Conservation (phyloP, 2,113 vertebrate genomes). For the Grus americana region DNA sequence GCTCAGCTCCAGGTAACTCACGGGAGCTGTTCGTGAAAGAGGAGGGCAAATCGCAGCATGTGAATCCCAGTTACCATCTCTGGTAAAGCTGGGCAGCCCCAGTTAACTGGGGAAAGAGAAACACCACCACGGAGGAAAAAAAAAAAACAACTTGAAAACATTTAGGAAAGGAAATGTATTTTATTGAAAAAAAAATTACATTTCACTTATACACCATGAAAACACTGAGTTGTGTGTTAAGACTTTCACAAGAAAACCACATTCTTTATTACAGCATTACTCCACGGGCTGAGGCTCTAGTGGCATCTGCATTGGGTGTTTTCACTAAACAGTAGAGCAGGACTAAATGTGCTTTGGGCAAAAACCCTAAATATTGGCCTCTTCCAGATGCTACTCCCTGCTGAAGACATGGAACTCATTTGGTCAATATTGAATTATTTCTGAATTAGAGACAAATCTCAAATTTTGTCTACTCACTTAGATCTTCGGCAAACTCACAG, state of each 20-base stretch:
- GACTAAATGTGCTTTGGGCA: slow-evolving; percentile 53
- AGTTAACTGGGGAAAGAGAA: neutral
- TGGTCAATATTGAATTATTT: neutral
- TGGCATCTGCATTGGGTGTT: slow-evolving; percentile 18
- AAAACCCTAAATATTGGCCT: slow-evolving; percentile 65
- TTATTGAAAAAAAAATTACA: slow-evolving; percentile 57
- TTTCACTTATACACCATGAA: slow-evolving; percentile 66
- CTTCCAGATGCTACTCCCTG: neutral
- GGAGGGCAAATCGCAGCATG: rapidly evolving
- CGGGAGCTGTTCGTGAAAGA: neutral
- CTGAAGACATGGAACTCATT: neutral
- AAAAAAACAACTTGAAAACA: neutral
- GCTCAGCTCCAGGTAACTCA: neutral
- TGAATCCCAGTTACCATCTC: neutral
- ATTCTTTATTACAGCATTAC: slow-evolving; percentile 43
- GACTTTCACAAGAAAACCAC: slow-evolving; percentile 60
- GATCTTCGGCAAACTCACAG: neutral
- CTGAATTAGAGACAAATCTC: neutral
- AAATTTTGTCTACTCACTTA: neutral
- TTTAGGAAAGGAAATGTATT: slow-evolving; percentile 57
- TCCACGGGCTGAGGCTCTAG: slow-evolving; percentile 50
- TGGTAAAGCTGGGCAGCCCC: neutral
- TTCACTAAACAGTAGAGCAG: slow-evolving; percentile 50
- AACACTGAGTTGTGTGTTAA: slow-evolving; percentile 34
- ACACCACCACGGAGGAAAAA: neutral